Evolutionary conservation across 2,888 invertebrate genomes (phyloP), one percentile per base, ranked within the genome.

Genomic region (Nomada goodeniana): DNA sequence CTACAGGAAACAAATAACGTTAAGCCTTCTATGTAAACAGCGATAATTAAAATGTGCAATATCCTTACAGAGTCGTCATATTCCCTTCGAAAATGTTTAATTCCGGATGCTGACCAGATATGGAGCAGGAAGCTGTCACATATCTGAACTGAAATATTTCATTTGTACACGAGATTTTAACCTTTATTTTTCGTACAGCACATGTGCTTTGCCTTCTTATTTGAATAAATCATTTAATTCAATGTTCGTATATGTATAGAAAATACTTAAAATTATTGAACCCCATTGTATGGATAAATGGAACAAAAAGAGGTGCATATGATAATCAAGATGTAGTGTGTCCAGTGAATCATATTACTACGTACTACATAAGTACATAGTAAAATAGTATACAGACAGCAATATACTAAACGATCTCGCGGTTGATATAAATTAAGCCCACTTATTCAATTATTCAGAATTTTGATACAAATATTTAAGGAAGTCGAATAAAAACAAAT

Each of bases 71-170:
- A 29, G 60, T 70, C 57, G 60, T 61, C 5, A 29, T 60, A 20
- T 52, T 57, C 57, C 44, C 76, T 70, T 73, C 29, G 52, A 44
- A 36, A 72, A 70, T 67, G 44, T 77, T 53, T 61, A 53, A 47
- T 42, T 61, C 82, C 82, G 74, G 74, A 78, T 82, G 74, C 67
- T 82, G 71, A 57, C 36, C 64, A 60, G 69, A 82, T 70, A 72
- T 36, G 57, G 20, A 70, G 36, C 53, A 81, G 69, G 76, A 81
- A 64, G 78, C 75, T 68, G 59, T 71, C 71, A 18, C 69, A 57
- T 64, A 65, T 72, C 71, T 29, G 20, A 63, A 2, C 23, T 20
- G 44, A 57, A 42, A 63, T 71, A 64, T 55, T 74, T 29, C 67
- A 77, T 74, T 20, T 36, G 18, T 63, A 15, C 7, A 11, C 13